Conservation (phyloP, 64 coral and sea anemone species). For the Actinia equina region DNA sequence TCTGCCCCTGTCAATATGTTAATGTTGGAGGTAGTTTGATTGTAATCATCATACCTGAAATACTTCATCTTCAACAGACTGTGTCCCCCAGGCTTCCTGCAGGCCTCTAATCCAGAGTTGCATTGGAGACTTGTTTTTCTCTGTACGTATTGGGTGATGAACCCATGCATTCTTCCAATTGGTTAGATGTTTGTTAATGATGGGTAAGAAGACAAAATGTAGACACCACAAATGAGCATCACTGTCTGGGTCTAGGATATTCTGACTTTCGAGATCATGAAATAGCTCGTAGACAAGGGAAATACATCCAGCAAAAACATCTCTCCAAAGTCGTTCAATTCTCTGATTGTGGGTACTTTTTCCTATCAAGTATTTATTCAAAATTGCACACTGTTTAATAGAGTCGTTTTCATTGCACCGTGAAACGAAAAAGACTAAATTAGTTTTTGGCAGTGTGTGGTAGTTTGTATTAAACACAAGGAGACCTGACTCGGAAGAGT, state of each 20-base stretch:
- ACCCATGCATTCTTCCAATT: slow-evolving; percentile 72
- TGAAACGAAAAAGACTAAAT: too few relatives aligned
- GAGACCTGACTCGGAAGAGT: too few relatives aligned
- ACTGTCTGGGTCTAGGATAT: slow-evolving; percentile 41
- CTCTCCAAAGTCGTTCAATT: slow-evolving; percentile 56
- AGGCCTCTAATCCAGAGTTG: slow-evolving; percentile 44
- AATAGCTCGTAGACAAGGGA: slow-evolving; percentile 49
- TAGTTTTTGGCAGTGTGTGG: too few relatives aligned
- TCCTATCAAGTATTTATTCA: slow-evolving; percentile 41
- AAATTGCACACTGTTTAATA: too few relatives aligned
- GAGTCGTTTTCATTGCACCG: too few relatives aligned
- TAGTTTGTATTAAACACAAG: too few relatives aligned
- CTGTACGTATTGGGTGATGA: slow-evolving; percentile 53
- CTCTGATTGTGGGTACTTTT: too few relatives aligned
- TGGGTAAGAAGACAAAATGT: slow-evolving; percentile 53
- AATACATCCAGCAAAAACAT: slow-evolving; percentile 56
- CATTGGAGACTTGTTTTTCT: slow-evolving; percentile 53
- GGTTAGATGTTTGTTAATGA: slow-evolving; percentile 51
- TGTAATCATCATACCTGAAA: too few relatives aligned
- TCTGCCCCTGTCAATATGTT: too few relatives aligned
- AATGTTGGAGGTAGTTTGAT: too few relatives aligned
- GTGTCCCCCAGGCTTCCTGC: too few relatives aligned
- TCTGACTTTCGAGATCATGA: slow-evolving; percentile 29
- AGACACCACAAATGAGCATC: slow-evolving; percentile 71
- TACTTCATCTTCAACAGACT: too few relatives aligned